Evolutionary conservation across 2,113 vertebrate species (phyloP), one percentile per base, ranked within the genome.

Genomic region (Clarias magur): DNA sequence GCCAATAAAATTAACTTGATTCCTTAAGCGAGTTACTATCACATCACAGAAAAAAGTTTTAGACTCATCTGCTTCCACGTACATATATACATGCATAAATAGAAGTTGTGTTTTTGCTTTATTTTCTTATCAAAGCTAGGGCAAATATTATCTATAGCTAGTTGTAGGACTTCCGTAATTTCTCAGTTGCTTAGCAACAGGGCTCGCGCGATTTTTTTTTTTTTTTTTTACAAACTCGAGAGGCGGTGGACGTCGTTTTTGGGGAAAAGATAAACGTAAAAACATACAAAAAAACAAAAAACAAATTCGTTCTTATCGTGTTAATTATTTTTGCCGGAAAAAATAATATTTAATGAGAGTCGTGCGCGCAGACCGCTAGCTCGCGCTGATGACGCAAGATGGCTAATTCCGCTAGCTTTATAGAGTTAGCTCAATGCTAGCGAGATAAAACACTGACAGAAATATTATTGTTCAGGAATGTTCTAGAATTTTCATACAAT

Each of bases 321-420:
- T 76, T 15, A 42, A 3, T 54, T 27, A 0, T 1, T 78, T 27
- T 19, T 19, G 57, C 1, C 1, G 2, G 3, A 19, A 1, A 34
- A 0, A 2, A 34, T 65, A 68, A 79, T 76, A 27, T 19, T 42
- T n/a, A 65, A 48, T 48, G 48, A 48, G 6, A 8, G 21, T 17
- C 15, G 67, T 73, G 42, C 80, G 27, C 25, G 56, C 12, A 78
- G 65, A 87, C 72, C 68, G 56, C 76, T 59, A 80, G 76, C 83
- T 84, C 68, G 67, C 63, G 0, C 68, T 34, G 30, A 78, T 83
- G 88, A 86, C 88, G 88, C 84, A 88, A 81, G n/a, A 80, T n/a
- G 60, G 80, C 56, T 62, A 85, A 81, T 65, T 88, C 68, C 38
- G 67, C 60, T 62, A 85, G 78, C 83, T 15, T 1, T 30, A 3